Conservation (phyloP, 2,113 vertebrate species). For the Pogona vitticeps region DNA sequence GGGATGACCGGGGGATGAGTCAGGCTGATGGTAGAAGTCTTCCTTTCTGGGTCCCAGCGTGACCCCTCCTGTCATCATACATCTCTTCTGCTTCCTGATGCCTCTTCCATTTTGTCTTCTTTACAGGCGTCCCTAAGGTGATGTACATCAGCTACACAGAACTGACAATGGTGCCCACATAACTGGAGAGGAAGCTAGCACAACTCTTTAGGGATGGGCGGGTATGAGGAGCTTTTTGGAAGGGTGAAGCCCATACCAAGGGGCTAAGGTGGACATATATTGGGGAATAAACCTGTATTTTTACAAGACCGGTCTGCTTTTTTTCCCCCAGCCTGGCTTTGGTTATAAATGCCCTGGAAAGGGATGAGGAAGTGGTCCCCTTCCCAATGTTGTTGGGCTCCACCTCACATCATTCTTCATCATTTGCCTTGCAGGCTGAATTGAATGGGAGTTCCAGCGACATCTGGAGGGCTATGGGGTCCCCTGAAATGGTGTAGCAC, state of each 20-base stretch:
- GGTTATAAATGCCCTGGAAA: not conserved
- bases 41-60: slow-evolving; percentile 1
- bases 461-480: not conserved
- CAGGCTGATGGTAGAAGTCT: not conserved
- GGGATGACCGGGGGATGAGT: not conserved
- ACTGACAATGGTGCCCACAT: slow-evolving; percentile 39
- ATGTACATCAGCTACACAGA: slow-evolving; percentile 40
- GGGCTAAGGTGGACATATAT: not conserved
- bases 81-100: not conserved
- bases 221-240: not conserved
- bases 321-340: not conserved
- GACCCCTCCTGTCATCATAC: not conserved
- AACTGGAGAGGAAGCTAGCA: slow-evolving; percentile 1
- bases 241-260: not conserved
- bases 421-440: not conserved
- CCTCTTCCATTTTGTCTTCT: slow-evolving; percentile 2
- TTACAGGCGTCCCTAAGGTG: slow-evolving; percentile 17
- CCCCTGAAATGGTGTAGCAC: too few species aligned
- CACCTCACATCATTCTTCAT: not conserved
- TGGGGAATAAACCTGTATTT: slow-evolving; percentile 43
- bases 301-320: not conserved
- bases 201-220: not conserved
- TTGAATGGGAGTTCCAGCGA: not conserved
- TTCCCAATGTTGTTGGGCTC: not conserved
- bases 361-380: not conserved